Evolutionary conservation across 1,140 invertebrate genomes (phyloP).

Genomic region (Patella vulgata): DNA sequence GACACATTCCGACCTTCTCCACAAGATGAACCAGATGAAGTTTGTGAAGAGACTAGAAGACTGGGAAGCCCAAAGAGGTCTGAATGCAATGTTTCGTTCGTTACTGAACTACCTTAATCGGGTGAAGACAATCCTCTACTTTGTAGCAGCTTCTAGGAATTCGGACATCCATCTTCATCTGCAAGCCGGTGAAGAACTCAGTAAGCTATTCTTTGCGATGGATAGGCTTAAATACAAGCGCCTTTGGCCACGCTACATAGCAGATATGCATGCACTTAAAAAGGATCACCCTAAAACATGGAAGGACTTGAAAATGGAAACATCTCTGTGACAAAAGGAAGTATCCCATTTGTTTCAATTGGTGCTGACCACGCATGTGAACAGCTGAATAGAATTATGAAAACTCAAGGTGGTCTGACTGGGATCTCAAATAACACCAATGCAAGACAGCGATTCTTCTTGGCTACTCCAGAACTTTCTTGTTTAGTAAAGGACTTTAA

Average conservation of each 20-base stretch:
- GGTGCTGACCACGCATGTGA: constrained; percentile 13
- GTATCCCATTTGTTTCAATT: constrained; percentile 17
- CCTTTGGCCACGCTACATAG: not conserved
- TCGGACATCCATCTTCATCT: too few relatives aligned
- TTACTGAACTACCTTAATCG: too few relatives aligned
- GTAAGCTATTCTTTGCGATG: not conserved
- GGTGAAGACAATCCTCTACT: too few relatives aligned
- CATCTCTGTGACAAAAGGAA: constrained; percentile 2
- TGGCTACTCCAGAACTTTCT: constrained; percentile 25
- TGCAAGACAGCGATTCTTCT: constrained; percentile 33
- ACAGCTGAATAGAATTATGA: constrained; percentile 17
- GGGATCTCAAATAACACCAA: constrained; percentile 35
- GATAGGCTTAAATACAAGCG: not conserved
- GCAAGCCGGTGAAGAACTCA: not conserved
- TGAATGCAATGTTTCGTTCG: too few relatives aligned
- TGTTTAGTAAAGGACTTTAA: constrained; percentile 26
- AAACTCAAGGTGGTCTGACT: constrained; percentile 10
- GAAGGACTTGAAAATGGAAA: constrained; percentile 36
- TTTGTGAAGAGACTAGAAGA: too few relatives aligned
- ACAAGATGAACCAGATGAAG: too few relatives aligned
- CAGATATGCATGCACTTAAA: constrained; percentile 5
- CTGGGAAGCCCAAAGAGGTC: too few relatives aligned
- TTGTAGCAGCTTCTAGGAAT: not conserved
- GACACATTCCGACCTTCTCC: too few relatives aligned
- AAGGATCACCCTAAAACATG: not conserved